phyloP scores from a whole-genome alignment of 2,888 invertebrate species.

The Drosophila merina region DNA sequence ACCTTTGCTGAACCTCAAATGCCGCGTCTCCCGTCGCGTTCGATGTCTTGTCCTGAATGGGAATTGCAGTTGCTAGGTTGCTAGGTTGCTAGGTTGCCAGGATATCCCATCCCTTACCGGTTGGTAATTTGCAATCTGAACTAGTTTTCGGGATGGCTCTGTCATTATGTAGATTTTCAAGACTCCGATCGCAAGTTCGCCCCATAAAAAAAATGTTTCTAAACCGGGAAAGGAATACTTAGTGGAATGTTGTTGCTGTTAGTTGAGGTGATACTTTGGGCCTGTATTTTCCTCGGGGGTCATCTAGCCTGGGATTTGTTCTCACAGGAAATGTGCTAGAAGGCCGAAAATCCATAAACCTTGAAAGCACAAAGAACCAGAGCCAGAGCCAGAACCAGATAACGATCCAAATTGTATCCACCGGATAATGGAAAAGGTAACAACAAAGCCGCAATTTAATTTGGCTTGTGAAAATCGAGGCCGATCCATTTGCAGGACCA shows the following conservation, averaged over 20 bases:
- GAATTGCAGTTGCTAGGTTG: conserved; percentile 57
- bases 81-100: not conserved
- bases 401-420: conserved; percentile 69
- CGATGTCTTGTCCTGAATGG: conserved; percentile 63
- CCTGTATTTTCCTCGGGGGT: conserved; percentile 27
- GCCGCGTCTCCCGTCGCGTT: conserved; percentile 56
- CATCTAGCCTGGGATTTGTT: conserved; percentile 64
- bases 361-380: conserved; percentile 66
- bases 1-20: conserved; percentile 66
- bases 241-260: conserved; percentile 37
- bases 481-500: conserved; percentile 64
- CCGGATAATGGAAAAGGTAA: conserved; percentile 39
- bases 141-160: conserved; percentile 60
- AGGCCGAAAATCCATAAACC: conserved; percentile 57
- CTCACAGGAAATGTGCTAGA: conserved; percentile 68
- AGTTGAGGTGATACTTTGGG: conserved; percentile 36
- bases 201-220: conserved; percentile 21
- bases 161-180: conserved; percentile 71
- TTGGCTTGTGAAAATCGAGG: conserved; percentile 70
- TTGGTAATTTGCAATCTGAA: conserved; percentile 74
- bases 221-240: conserved; percentile 15
- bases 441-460: conserved; percentile 64
- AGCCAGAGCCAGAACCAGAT: conserved; percentile 49
- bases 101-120: conserved; percentile 66
- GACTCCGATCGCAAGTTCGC: conserved; percentile 18